Conservation (phyloP, 2,888 invertebrate genomes). For the Caenorhabditis sp. region DNA sequence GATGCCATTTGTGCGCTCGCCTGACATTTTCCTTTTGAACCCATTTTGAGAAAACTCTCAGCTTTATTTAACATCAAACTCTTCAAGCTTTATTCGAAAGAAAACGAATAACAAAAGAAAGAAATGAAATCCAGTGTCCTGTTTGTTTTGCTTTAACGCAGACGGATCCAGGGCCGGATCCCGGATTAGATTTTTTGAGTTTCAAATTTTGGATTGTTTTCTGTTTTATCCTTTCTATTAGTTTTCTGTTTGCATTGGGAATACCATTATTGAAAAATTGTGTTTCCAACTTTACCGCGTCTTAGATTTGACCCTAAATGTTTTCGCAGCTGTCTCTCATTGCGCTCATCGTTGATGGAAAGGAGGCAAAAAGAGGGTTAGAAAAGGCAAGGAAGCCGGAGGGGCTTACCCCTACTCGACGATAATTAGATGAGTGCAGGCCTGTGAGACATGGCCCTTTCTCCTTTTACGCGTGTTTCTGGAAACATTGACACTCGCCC, state of each 20-base stretch:
- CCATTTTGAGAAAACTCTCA: neutral
- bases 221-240: no score
- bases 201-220: constrained; percentile 8
- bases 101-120: neutral
- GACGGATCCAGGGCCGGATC: neutral
- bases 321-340: constrained; percentile 57
- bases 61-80: neutral
- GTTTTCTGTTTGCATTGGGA: neutral
- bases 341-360: constrained; percentile 24
- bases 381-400: constrained; percentile 15
- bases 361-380: constrained; percentile 12
- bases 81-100: neutral
- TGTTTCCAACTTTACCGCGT: neutral
- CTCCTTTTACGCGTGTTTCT: constrained; percentile 42
- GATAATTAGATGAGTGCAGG: constrained; percentile 61
- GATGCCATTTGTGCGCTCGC: neutral
- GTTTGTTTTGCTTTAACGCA: constrained; percentile 14
- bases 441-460: constrained; percentile 38
- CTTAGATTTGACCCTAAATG: constrained; percentile 33
- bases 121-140: constrained; percentile 15
- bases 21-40: constrained; percentile 8
- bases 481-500: constrained; percentile 47
- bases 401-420: constrained; percentile 51
- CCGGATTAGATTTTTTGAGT: constrained; percentile 10
- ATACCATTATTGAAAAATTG: neutral